Base-by-base conservation (phyloP, 1,140 invertebrate genomes). In the Stegodyphus mimosarum region DNA sequence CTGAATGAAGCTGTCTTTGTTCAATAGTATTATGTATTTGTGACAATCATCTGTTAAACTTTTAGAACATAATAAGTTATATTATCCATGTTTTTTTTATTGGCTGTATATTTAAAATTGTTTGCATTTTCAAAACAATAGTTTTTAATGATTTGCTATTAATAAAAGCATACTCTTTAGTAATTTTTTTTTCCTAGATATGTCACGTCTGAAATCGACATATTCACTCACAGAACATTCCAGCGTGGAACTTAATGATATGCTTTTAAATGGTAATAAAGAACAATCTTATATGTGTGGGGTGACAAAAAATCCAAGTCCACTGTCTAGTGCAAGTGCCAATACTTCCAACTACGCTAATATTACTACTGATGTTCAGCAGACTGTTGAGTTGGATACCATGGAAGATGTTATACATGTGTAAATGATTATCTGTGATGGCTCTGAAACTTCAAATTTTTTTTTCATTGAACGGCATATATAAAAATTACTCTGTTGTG, bases 331-430 rank as follows among this genome's bases (percentile, higher is more conserved):
- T 55, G 13, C 81, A 73, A 84, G 81, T 84, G 81, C 81, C 81
- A 84, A 84, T 55, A n/a, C 49, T 70, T 80, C 69, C 50, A 64
- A 17, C 7, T 18, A n/a, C 2, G 7, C 64, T 67, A 15, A 69
- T 51, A 11, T 73, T 55, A 48, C 69, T 11, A 13, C 18, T 18
- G 64, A 84, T n/a, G 66, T 33, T 67, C 18, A 17, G 69, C 50
- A 75, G 17, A 75, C 71, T 69, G 69, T 17, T 52, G 63, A 55
- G 6, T 70, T 84, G 49, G 64, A 72, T 76, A 67, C 73, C 18
- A 69, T 84, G 15, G 81, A 84, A 55, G 81, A 84, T 75, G 81
- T 84, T 64, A 84, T 84, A n/a, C 72, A 84, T 50, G 81, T 84
- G 15, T 84, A 64, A 84, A 53, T n/a, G 33, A 33, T 33, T 33